phyloP scores from a whole-genome alignment of 2,888 invertebrate species.

The Hetaerina titia region DNA sequence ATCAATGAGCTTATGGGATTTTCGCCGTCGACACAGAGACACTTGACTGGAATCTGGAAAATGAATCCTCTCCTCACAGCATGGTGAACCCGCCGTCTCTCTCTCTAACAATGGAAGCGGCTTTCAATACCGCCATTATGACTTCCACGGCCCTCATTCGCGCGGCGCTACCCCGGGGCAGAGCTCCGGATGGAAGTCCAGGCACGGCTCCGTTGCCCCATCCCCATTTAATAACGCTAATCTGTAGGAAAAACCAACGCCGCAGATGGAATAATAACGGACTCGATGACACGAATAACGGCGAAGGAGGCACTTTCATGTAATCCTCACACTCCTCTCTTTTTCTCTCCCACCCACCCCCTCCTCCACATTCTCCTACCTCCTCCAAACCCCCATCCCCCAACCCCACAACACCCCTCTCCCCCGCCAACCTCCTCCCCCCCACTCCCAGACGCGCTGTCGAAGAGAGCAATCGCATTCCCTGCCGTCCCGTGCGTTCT shows the following conservation, averaged over 20 bases:
- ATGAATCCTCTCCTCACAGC: background rate
- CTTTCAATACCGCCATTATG: background rate
- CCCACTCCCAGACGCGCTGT: constrained; percentile 8
- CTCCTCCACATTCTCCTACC: too few relatives aligned
- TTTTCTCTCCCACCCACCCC: too few relatives aligned
- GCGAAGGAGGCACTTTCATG: background rate
- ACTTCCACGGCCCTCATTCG: background rate
- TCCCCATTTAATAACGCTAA: constrained; percentile 19
- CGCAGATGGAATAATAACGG: constrained; percentile 32
- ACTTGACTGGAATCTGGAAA: background rate
- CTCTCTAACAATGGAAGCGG: background rate
- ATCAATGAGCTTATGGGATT: background rate
- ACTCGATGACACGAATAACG: constrained; percentile 22
- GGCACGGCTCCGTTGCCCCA: background rate
- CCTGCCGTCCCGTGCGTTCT: background rate
- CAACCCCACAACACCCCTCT: too few relatives aligned
- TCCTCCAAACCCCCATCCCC: too few relatives aligned
- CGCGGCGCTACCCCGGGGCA: background rate
- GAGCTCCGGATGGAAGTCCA: background rate
- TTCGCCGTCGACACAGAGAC: background rate
- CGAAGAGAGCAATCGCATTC: background rate
- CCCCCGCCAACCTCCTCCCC: too few relatives aligned
- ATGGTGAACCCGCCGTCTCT: background rate
- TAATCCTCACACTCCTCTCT: background rate
- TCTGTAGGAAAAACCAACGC: constrained; percentile 14